Evolutionary conservation across 2,113 vertebrate species (phyloP).

Genomic region (Craseonycteris thonglongyai): DNA sequence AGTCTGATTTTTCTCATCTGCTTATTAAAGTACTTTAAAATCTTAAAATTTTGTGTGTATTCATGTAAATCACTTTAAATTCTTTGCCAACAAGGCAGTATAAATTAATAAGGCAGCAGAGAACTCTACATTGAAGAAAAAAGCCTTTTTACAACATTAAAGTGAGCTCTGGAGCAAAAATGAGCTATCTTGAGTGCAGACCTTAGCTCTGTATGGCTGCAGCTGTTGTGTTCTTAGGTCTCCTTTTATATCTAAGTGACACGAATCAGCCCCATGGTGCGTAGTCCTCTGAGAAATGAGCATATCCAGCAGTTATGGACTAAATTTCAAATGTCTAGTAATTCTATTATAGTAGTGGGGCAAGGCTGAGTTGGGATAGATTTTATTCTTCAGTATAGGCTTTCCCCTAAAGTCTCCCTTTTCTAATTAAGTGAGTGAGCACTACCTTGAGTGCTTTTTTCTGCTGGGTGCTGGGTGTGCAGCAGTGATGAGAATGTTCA

Average conservation of each 20-base stretch:
- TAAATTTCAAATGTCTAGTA: background rate
- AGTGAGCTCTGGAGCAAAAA: background rate
- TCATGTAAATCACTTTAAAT: background rate
- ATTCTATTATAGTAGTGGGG: background rate
- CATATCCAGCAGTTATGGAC: background rate
- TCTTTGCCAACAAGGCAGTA: background rate
- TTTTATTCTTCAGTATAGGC: background rate
- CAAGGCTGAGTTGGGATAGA: background rate
- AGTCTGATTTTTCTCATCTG: background rate
- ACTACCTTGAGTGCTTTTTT: background rate
- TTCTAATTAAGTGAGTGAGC: background rate
- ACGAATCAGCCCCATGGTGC: background rate
- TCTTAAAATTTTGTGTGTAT: background rate
- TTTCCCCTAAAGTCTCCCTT: slow-evolving; percentile 6
- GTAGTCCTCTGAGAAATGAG: background rate
- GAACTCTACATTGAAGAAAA: background rate
- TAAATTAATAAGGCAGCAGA: background rate
- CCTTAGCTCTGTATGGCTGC: background rate
- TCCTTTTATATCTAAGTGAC: background rate
- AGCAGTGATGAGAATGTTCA: background rate
- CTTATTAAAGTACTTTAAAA: background rate
- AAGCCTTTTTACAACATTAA: background rate
- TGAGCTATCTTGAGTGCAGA: background rate
- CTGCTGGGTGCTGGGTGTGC: background rate
- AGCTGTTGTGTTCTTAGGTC: background rate